Evolutionary conservation across 2,113 vertebrate genomes (phyloP), one percentile per base, ranked within the genome.

Genomic region (Brachionichthys hirsutus): DNA sequence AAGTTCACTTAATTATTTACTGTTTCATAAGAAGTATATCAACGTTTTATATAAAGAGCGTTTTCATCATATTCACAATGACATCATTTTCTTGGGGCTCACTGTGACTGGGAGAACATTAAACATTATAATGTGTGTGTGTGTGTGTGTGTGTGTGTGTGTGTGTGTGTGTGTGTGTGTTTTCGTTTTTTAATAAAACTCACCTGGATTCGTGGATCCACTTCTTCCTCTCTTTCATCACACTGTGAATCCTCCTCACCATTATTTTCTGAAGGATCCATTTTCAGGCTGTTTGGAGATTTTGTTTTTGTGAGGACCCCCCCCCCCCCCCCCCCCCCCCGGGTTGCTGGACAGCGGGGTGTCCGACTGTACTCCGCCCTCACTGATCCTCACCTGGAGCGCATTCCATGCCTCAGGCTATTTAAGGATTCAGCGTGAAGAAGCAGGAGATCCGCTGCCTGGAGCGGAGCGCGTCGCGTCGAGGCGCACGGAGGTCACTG

Each of bases 151-250:
- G n/a, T n/a, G n/a, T n/a, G n/a, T n/a, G n/a, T n/a, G n/a, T 13
- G 34, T 35, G 4, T 35, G 4, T 9, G 4, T 35, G n/a, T n/a
- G n/a, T n/a, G n/a, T 38, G 6, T 3, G 10, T 14, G 4, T 46
- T 9, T 35, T 54, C 18, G 30, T 18, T 6, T 38, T 64, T 50
- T 70, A 15, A 38, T 15, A 24, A 22, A 14, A 52, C 63, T 52
- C 78, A 98, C 95, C 93, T 98, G 94, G 62, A 98, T 96, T 66
- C 96, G 92, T 19, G 95, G 96, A 10, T 98, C 96, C 70, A 98
- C 94, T 82, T 96, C 93, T 59, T 94, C 94, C 75, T 95, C 92
- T 45, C 92, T 90, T 17, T 87, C 89, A 2, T 75, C 73, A 61
- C 79, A 81, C 46, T 82, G 86, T 0, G 65, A 65, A 10, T 88